Conservation (phyloP, 2,113 vertebrate species). For the Tauraco erythrolophus region DNA sequence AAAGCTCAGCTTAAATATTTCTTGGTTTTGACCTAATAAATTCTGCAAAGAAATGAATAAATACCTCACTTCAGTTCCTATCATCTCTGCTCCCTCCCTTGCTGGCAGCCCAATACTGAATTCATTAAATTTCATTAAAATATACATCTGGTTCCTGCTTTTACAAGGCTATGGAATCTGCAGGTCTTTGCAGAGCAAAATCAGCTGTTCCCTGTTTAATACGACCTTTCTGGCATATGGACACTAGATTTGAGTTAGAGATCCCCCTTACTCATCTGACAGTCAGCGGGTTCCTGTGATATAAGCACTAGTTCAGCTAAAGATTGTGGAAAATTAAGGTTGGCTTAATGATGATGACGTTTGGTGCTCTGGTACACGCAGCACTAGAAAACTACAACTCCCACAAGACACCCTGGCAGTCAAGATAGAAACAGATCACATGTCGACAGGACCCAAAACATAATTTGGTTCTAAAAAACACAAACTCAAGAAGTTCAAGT, state of each 20-base stretch:
- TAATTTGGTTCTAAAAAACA: not conserved
- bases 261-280: not conserved
- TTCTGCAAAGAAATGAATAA: slow-evolving; percentile 31
- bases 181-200: not conserved
- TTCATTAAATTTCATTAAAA: slow-evolving; percentile 59
- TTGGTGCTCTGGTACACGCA: not conserved
- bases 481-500: not conserved
- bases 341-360: not conserved
- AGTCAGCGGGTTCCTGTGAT: not conserved
- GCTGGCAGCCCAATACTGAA: slow-evolving; percentile 31
- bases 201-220: slow-evolving; percentile 2
- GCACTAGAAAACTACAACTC: not conserved
- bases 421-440: not conserved
- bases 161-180: slow-evolving; percentile 39
- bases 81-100: slow-evolving; percentile 26
- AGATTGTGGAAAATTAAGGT: not conserved
- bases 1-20: not conserved
- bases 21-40: not conserved
- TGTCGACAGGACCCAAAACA: not conserved
- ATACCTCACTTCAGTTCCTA: slow-evolving; percentile 21
- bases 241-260: not conserved
- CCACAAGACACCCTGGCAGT: not conserved
- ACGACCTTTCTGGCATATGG: fast-evolving
- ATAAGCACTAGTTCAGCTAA: not conserved
- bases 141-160: slow-evolving; percentile 44